Evolutionary conservation across 2,888 invertebrate species (phyloP).

Genomic region (Microctonus hyperodae): DNA sequence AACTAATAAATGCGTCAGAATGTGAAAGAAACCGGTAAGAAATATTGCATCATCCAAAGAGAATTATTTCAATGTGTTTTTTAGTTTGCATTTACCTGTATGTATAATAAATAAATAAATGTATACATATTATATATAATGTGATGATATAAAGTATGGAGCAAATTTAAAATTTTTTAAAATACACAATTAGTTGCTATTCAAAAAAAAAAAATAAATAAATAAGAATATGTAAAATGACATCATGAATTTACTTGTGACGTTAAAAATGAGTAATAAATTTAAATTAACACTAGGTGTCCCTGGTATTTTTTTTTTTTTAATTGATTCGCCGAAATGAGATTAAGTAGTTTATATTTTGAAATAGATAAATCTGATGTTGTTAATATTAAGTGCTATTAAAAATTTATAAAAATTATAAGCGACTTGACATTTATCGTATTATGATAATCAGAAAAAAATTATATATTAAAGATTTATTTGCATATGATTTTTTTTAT

Average conservation of each 20-base stretch:
- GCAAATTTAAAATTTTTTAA: no score
- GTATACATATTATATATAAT: no score
- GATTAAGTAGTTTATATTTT: not conserved
- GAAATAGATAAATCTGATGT: not conserved
- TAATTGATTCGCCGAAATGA: not conserved
- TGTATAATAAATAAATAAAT: not conserved
- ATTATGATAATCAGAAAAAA: not conserved
- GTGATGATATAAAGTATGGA: no score
- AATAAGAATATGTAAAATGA: no score
- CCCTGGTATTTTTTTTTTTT: no score
- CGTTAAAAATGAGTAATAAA: no score
- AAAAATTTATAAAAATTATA: not conserved
- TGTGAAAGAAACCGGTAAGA: constrained; percentile 14
- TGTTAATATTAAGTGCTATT: not conserved
- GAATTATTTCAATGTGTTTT: not conserved
- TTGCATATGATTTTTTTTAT: not conserved
- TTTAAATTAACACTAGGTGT: no score
- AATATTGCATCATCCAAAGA: constrained; percentile 9
- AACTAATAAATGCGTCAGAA: not conserved
- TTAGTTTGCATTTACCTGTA: not conserved
- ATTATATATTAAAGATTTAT: no score
- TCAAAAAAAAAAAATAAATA: no score
- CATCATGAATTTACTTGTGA: no score
- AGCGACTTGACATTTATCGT: not conserved
- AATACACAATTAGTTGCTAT: no score